Percentiles rank a stretch among this genome's conserved stretches.
Evolutionary conservation across 2,888 invertebrate genomes (phyloP).

Genomic region (Ochlodes sylvanus): DNA sequence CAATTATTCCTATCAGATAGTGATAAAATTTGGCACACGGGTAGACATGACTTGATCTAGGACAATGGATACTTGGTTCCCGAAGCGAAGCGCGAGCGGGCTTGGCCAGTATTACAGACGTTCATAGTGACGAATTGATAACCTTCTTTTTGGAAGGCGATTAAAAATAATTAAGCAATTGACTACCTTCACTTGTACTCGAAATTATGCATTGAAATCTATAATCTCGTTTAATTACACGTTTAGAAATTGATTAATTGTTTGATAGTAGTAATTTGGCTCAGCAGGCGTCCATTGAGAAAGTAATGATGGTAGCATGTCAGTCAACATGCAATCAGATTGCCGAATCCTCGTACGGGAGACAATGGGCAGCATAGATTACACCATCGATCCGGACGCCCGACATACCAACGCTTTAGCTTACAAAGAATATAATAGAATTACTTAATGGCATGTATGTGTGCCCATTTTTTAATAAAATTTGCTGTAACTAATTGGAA

Average conservation of each 20-base stretch:
- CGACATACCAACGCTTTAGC: not conserved
- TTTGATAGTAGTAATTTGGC: not conserved
- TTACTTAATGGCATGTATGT: not conserved
- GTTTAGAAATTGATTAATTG: not conserved
- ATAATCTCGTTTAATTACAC: not conserved
- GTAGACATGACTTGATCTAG: too few species aligned
- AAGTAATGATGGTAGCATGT: slow-evolving; percentile 1
- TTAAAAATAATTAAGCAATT: not conserved
- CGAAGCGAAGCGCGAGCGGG: too few species aligned
- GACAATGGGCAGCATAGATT: not conserved
- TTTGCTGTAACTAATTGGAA: not conserved
- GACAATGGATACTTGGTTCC: too few species aligned
- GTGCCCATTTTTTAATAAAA: too few species aligned
- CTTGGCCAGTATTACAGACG: too few species aligned
- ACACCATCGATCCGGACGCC: not conserved
- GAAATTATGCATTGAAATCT: too few species aligned
- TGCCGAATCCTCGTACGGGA: not conserved
- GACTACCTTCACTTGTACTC: not conserved
- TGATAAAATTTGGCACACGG: too few species aligned
- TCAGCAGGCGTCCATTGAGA: not conserved
- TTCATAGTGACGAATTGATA: too few species aligned
- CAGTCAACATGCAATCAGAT: slow-evolving; percentile 9
- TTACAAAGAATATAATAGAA: not conserved
- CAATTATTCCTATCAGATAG: too few species aligned
- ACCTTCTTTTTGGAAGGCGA: too few species aligned